Percentiles rank a stretch among this genome's conserved stretches.
These are phyloP conservation scores for Drosophila gunungcola DNA, from an alignment of 1,140 invertebrate genomes.

Conservation along the genomic window DNA sequence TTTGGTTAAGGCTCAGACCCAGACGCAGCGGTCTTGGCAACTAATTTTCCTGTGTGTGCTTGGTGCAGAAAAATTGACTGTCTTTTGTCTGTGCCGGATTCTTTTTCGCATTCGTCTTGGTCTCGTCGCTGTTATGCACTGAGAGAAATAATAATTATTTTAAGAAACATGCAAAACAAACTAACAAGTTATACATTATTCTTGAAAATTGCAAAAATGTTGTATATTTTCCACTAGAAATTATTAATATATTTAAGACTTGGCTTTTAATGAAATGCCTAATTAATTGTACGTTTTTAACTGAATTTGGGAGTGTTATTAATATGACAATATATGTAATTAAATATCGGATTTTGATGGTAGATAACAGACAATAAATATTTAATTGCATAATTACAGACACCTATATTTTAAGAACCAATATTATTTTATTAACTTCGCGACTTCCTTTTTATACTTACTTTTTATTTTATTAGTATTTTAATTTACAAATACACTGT, in stretches of 20 bases:
- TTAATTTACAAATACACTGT: too few relatives aligned
- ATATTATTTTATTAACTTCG: neutral
- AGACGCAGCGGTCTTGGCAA: slow-evolving; percentile 40
- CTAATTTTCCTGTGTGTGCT: slow-evolving; percentile 81
- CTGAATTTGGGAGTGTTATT: neutral
- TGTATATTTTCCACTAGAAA: neutral
- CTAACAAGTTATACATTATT: neutral
- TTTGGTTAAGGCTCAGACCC: slow-evolving; percentile 11
- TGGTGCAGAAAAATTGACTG: slow-evolving; percentile 79
- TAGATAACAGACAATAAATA: neutral
- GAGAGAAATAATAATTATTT: neutral
- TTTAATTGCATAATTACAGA: neutral
- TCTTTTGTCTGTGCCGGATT: slow-evolving; percentile 63
- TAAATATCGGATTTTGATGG: neutral
- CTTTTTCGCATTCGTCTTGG: slow-evolving; percentile 46
- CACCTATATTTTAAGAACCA: neutral
- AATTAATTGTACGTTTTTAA: neutral
- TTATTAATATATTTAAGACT: too few relatives aligned
- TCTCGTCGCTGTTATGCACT: slow-evolving; percentile 31
- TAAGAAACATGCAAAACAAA: neutral
- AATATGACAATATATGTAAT: neutral
- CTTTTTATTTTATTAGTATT: too few relatives aligned
- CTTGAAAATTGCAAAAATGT: too few relatives aligned
- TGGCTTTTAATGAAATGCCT: too few relatives aligned
- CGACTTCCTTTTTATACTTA: too few relatives aligned